Conservation (phyloP, 2,888 invertebrate genomes). For the Drosophila aldrichi region DNA sequence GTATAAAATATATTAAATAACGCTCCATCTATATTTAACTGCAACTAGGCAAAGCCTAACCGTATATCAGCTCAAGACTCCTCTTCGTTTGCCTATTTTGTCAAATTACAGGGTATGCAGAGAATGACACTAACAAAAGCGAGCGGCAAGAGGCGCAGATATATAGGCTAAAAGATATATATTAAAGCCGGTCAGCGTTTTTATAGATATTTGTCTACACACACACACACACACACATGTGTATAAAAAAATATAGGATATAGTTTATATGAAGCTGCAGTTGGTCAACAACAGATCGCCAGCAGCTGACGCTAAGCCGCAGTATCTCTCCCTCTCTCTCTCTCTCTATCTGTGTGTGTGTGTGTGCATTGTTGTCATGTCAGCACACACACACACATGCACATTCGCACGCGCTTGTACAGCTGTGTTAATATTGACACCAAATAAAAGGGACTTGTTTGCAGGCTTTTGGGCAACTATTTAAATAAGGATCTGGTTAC, state of each 20-base stretch:
- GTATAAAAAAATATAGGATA: slow-evolving; percentile 19
- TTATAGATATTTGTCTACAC: slow-evolving; percentile 21
- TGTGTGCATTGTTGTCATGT: neutral
- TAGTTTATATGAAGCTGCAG: slow-evolving; percentile 19
- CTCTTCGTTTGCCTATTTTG: too few species aligned
- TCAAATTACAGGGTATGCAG: slow-evolving; percentile 11
- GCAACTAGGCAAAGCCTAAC: too few species aligned
- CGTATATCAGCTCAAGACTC: neutral
- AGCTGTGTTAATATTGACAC: slow-evolving; percentile 52
- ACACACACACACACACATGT: neutral
- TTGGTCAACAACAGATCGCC: slow-evolving; percentile 33
- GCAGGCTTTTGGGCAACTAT: slow-evolving; percentile 39
- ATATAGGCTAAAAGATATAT: slow-evolving; percentile 7
- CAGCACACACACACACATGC: neutral
- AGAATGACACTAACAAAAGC: slow-evolving; percentile 5
- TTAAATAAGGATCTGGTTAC: slow-evolving; percentile 43
- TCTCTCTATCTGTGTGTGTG: neutral
- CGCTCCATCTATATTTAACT: neutral
- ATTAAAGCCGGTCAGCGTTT: slow-evolving; percentile 59
- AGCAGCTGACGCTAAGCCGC: slow-evolving; percentile 35
- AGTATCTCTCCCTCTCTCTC: neutral
- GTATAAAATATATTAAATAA: neutral
- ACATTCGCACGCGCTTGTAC: neutral
- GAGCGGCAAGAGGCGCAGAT: neutral
- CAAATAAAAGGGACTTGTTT: slow-evolving; percentile 24